These are phyloP conservation scores for Xiphophorus maculatus DNA, from an alignment of 2,113 vertebrate species.

Conservation along the genomic window DNA sequence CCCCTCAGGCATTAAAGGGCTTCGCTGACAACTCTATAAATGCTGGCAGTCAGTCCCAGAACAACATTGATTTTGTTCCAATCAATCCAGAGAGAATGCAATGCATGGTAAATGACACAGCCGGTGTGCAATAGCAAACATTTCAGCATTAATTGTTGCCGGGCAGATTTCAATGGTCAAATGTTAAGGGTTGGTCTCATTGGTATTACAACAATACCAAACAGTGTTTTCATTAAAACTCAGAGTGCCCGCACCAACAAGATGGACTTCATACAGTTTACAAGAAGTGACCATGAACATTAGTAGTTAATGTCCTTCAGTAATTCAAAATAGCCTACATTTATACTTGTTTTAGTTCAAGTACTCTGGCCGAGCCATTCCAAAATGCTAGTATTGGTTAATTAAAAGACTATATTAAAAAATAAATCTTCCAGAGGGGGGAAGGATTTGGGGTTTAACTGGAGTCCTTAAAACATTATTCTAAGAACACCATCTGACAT, in stretches of 20 bases:
- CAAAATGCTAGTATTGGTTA: no score
- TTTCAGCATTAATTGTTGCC: constrained; percentile 69
- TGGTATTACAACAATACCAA: constrained; percentile 34
- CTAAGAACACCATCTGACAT: no score
- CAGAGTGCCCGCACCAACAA: constrained; percentile 28
- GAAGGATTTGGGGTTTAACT: no score
- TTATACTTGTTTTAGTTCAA: not conserved
- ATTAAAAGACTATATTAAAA: no score
- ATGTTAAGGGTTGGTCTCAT: constrained; percentile 25
- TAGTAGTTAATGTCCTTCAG: not conserved
- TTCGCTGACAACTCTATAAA: constrained; percentile 69
- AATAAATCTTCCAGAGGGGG: no score
- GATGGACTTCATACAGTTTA: not conserved
- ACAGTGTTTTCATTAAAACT: constrained; percentile 25
- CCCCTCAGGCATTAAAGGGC: constrained; percentile 60
- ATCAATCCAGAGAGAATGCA: constrained; percentile 69
- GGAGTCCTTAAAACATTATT: no score
- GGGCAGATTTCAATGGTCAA: constrained; percentile 56
- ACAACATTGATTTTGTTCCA: constrained; percentile 74
- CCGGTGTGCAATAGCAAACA: constrained; percentile 46
- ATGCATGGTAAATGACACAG: constrained; percentile 61
- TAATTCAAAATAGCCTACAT: not conserved
- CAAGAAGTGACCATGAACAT: not conserved
- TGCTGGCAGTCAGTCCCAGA: constrained; percentile 68
- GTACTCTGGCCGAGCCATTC: no score